These are phyloP conservation scores for Cryptoblepharus egeriae DNA, from an alignment of 2,797 vertebrate species.

Conservation along the genomic window DNA sequence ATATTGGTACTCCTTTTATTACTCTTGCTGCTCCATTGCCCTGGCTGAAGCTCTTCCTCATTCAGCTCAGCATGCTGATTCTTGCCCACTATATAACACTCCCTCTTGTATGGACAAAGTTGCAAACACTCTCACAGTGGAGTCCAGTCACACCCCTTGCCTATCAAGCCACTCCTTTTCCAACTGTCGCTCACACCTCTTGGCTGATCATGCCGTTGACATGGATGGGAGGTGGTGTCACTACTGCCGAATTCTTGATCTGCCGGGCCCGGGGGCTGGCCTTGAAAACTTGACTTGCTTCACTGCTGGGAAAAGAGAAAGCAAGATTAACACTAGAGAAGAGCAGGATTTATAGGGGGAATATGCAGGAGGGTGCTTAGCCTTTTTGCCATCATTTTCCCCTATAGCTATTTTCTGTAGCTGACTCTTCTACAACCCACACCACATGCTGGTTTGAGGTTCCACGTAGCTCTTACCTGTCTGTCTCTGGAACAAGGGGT, in stretches of 20 bases:
- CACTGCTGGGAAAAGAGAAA: slow-evolving; percentile 62
- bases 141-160: no score
- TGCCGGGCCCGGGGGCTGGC: slow-evolving; percentile 80
- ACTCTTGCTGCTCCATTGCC: neutral
- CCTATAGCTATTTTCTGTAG: no score
- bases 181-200: slow-evolving; percentile 78
- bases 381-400: neutral
- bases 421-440: neutral
- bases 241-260: slow-evolving; percentile 78
- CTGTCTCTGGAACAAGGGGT: slow-evolving; percentile 77
- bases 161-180: accelerated
- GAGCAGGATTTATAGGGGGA: neutral
- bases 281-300: slow-evolving; percentile 80
- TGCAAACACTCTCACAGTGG: neutral
- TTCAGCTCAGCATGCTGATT: neutral
- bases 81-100: neutral
- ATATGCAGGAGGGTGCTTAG: neutral
- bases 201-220: slow-evolving; percentile 80
- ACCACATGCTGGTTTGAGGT: neutral
- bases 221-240: slow-evolving; percentile 86
- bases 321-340: neutral
- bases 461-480: slow-evolving; percentile 67
- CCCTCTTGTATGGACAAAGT: neutral
- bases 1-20: neutral
- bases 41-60: neutral